Base-by-base conservation (phyloP, 2,888 invertebrate species). In the Cephalotes varians region DNA sequence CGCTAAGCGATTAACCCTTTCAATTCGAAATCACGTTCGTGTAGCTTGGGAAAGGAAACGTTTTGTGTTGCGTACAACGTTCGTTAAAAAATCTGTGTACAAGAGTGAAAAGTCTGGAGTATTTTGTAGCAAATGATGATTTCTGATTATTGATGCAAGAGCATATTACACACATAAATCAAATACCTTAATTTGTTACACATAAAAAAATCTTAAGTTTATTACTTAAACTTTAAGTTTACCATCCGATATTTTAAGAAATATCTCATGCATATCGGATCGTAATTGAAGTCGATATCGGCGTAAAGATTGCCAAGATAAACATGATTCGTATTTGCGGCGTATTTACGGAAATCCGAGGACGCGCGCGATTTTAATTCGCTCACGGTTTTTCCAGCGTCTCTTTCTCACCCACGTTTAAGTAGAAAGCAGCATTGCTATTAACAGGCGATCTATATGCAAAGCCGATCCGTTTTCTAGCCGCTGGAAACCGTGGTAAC, bases 381-480 rank as follows among this genome's bases (percentile, higher is more conserved):
- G 58, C 15, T 73, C 21, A 10, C 58, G n/a, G 28, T 49, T 65
- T 51, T 67, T 77, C 18, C 9, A 34, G 6, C 25, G 7, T 44
- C n/a, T 21, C n/a, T 18, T 15, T 77, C 85, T 86, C 86, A 65
- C 80, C 71, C 84, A 88, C 81, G 82, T 77, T 86, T 86, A 76
- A 67, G 9, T 91, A 91, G 92, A 92, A 92, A 91, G 92, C 90
- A 91, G 90, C 87, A 87, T n/a, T 88, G 37, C 65, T 87, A 88
- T 90, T 92, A 92, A 87, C 90, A 81, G 84, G 83, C 87, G 87
- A 91, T 92, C 85, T 90, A 87, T 91, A 92, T 92, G 91, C 90
- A 90, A 91, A 90, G 84, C 81, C 81, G 84, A 73, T 73, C 74
- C 74, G 85, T 91, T 92, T 91, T 91, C 92, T 89, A 88, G 64